Percentiles rank a stretch among this genome's conserved stretches.
These are phyloP conservation scores for Chrysolina americana DNA, from an alignment of 2,888 invertebrate species.

Conservation along the genomic window DNA sequence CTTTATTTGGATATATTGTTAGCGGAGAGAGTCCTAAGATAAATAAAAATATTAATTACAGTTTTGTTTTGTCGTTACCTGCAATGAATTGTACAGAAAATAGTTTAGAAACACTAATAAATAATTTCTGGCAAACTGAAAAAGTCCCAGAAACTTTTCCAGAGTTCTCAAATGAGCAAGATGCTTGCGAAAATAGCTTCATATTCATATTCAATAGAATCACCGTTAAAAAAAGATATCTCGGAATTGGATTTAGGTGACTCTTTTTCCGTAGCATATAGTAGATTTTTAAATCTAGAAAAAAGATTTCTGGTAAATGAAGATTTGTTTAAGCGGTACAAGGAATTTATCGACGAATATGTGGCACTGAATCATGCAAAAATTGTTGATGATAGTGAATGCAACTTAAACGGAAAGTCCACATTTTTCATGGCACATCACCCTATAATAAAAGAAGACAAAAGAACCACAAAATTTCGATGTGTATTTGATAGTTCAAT, in stretches of 20 bases:
- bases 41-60: not conserved
- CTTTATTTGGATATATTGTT: not conserved
- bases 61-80: not conserved
- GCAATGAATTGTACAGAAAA: not conserved
- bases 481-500: constrained; percentile 1
- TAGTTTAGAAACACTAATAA: constrained; percentile 1
- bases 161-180: no score
- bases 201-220: not conserved
- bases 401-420: not conserved
- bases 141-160: no score
- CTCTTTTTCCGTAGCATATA: not conserved
- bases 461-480: not conserved
- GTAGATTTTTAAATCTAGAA: not conserved
- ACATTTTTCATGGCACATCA: not conserved
- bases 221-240: not conserved
- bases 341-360: not conserved
- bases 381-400: not conserved
- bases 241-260: not conserved
- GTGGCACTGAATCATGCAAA: not conserved
- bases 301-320: not conserved
- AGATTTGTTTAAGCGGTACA: no score
- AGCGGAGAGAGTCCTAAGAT: not conserved
- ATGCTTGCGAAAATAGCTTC: no score
- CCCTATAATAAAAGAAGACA: not conserved
- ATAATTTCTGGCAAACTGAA: not conserved